Conservation (phyloP, 2,113 vertebrate genomes). For the Lasiurus borealis region DNA sequence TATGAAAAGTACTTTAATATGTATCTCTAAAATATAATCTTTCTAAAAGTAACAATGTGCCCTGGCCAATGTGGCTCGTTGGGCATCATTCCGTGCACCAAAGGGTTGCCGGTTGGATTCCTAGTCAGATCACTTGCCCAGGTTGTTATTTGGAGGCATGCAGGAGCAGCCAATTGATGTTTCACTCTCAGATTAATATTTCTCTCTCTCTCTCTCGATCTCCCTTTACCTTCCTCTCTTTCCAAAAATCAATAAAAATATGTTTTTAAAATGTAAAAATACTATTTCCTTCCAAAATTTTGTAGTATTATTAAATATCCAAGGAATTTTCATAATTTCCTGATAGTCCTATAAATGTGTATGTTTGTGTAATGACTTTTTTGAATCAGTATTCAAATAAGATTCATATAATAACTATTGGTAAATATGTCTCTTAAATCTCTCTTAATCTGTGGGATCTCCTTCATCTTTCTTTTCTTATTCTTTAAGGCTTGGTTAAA, state of each 20-base stretch:
- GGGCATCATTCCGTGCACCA: too few relatives aligned
- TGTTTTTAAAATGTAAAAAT: too few relatives aligned
- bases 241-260: too few relatives aligned
- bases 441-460: background rate
- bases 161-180: too few relatives aligned
- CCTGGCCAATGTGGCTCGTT: too few relatives aligned
- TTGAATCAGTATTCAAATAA: slow-evolving; percentile 2
- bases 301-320: slow-evolving; percentile 7
- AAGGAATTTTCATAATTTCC: slow-evolving; percentile 32
- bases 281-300: background rate
- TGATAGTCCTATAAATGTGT: slow-evolving; percentile 2
- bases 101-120: too few relatives aligned
- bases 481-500: slow-evolving; percentile 3
- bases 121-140: too few relatives aligned
- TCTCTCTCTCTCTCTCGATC: too few relatives aligned
- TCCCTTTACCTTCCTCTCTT: too few relatives aligned
- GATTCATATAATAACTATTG: background rate
- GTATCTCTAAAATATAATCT: background rate
- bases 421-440: background rate
- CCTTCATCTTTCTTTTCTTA: background rate
- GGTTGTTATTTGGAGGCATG: too few relatives aligned
- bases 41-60: background rate
- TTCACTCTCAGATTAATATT: too few relatives aligned
- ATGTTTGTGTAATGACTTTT: background rate
- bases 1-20: background rate